Base-by-base conservation (phyloP, 2,113 vertebrate genomes). In the Grammomys dolichurus region DNA sequence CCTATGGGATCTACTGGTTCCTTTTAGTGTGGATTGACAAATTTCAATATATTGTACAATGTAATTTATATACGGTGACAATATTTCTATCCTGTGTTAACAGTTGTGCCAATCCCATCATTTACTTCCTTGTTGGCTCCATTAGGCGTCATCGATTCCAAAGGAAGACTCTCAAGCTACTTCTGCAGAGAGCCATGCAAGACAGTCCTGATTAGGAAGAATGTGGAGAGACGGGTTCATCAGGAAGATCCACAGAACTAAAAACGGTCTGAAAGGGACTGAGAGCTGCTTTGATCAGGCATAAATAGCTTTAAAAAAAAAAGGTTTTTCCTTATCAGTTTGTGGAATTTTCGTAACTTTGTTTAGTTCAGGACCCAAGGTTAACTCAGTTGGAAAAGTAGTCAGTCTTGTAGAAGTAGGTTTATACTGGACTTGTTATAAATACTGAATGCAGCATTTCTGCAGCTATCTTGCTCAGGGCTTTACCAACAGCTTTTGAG, bases 21-120 rank as follows among this genome's bases (percentile, higher is more conserved):
- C 11, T 87, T 17, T 69, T 87, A 69, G 0, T 33, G 4, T 69
- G 65, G 46, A 11, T 46, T 67, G 46, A 13, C 3, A 36, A 7
- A 8, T 69, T 51, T 67, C 0, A 48, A 1, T 10, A 69, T 67
- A 1, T 31, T 28, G 0, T 7, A 9, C 10, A 28, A 36, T 86
- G 43, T 48, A 1, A 0, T 10, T 22, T 33, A 6, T 6, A 1
- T 48, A 4, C 2, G 1, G 43, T 86, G 16, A 67, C 43, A 24
- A 1, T 36, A 36, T 28, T 69, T 28, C 31, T 69, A 1, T 69
- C 84, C 43, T 78, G 43, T 78, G 13, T 78, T 78, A 77, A 77
- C 43, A 65, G 31, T 31, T 77, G 24, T 77, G 75, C 12, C 26
- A 77, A 48, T 13, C 75, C 75, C 46, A 77, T 77, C 46, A 77